Conservation (phyloP, 2,888 invertebrate genomes). For the Drosophila bunnanda region DNA sequence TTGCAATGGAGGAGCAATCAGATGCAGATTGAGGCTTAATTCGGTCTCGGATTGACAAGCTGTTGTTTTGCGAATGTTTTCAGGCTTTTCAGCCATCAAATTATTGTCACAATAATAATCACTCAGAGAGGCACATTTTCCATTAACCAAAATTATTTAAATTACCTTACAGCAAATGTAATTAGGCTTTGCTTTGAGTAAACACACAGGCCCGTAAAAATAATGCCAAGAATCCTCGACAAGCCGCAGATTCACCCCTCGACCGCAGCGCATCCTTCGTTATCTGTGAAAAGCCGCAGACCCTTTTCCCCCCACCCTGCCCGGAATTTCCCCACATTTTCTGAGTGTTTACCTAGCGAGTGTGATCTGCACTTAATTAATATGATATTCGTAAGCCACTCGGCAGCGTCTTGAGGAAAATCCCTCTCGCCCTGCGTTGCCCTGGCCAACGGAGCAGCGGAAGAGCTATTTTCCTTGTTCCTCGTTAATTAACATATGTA, state of each 20-base stretch:
- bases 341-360: conserved; percentile 59
- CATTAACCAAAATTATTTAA: conserved; percentile 56
- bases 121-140: neutral
- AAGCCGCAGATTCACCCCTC: conserved; percentile 26
- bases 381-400: conserved; percentile 55
- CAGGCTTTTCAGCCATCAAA: conserved; percentile 5
- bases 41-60: conserved; percentile 29
- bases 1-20: conserved; percentile 3
- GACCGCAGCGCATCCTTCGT: conserved; percentile 31
- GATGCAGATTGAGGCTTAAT: conserved; percentile 16
- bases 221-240: conserved; percentile 32
- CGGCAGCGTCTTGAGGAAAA: conserved; percentile 46
- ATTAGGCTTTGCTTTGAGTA: conserved; percentile 34
- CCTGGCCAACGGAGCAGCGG: conserved; percentile 36
- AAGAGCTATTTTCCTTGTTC: conserved; percentile 55
- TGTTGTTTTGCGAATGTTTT: conserved; percentile 12
- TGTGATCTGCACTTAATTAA: conserved; percentile 64
- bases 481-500: conserved; percentile 73
- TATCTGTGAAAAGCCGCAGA: conserved; percentile 39
- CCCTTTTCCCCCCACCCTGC: neutral
- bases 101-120: conserved; percentile 17
- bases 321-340: conserved; percentile 35
- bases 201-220: conserved; percentile 16
- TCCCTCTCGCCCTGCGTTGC: conserved; percentile 33
- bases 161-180: conserved; percentile 31